Percentiles rank a stretch among this genome's conserved stretches.
Evolutionary conservation across 2,113 vertebrate genomes (phyloP).

Genomic region (Thermophis baileyi): DNA sequence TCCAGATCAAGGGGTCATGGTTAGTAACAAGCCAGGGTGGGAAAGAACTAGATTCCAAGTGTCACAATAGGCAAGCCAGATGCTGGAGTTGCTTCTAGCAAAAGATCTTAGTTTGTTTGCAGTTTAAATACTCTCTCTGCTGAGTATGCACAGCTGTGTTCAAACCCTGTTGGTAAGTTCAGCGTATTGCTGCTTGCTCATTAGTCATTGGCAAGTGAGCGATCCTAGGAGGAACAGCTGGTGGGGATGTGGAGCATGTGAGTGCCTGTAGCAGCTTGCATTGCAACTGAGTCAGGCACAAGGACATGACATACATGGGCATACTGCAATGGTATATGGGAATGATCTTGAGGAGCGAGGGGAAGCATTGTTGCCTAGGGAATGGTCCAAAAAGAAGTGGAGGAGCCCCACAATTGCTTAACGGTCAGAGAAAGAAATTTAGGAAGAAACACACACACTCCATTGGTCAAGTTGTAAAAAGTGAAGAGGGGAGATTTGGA

Average conservation of each 20-base stretch:
- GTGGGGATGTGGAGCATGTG: neutral
- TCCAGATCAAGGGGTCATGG: neutral
- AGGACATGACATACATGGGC: too few species aligned
- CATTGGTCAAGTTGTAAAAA: too few species aligned
- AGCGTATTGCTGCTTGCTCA: neutral
- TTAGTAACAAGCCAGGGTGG: neutral
- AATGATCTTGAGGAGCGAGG: too few species aligned
- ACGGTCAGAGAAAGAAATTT: too few species aligned
- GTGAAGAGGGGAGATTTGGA: too few species aligned
- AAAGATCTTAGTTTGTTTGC: neutral
- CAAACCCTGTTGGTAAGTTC: neutral
- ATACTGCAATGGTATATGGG: too few species aligned
- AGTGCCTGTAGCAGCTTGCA: neutral
- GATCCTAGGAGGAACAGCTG: neutral
- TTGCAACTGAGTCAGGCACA: neutral
- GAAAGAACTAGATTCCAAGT: neutral
- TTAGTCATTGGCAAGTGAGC: neutral
- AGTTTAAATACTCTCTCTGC: neutral
- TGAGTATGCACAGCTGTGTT: neutral
- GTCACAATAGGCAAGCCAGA: neutral
- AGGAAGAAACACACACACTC: too few species aligned
- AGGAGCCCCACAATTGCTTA: too few species aligned
- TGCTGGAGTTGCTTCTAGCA: neutral
- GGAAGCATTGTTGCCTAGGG: too few species aligned
- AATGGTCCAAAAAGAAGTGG: too few species aligned